Evolutionary conservation across 92 coral and sea anemone genomes (phyloP).

Genomic region (Palythoa grandis): DNA sequence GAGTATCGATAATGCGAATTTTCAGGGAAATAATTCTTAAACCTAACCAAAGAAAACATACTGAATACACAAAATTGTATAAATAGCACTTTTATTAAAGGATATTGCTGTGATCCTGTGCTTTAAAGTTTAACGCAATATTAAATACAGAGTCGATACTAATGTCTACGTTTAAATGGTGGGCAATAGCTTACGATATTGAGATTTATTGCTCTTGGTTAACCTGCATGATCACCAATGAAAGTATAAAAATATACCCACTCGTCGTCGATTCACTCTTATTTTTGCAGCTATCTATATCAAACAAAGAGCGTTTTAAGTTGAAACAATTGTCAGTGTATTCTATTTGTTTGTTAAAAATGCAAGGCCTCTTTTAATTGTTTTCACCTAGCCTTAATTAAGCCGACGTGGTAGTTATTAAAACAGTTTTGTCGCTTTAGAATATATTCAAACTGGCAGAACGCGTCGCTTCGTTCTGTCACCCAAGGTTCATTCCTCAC

Average conservation of each 20-base stretch:
- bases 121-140: not conserved
- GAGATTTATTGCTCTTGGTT: not conserved
- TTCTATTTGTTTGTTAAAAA: not conserved
- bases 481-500: no score
- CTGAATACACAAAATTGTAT: not conserved
- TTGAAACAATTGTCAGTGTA: not conserved
- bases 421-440: no score
- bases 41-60: not conserved
- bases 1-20: not conserved
- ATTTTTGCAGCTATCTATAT: not conserved
- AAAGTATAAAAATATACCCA: not conserved
- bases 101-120: not conserved
- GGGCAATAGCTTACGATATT: not conserved
- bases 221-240: not conserved
- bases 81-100: not conserved
- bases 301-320: not conserved
- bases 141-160: not conserved
- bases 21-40: not conserved
- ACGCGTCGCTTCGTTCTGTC: no score
- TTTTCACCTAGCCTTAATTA: not conserved
- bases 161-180: not conserved
- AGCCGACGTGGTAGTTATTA: not conserved
- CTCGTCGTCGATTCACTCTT: not conserved
- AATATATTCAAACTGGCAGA: no score
- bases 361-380: slow-evolving; percentile 2